Base-by-base conservation (phyloP, 2,888 invertebrate genomes). In the Myopa tessellatipennis region DNA sequence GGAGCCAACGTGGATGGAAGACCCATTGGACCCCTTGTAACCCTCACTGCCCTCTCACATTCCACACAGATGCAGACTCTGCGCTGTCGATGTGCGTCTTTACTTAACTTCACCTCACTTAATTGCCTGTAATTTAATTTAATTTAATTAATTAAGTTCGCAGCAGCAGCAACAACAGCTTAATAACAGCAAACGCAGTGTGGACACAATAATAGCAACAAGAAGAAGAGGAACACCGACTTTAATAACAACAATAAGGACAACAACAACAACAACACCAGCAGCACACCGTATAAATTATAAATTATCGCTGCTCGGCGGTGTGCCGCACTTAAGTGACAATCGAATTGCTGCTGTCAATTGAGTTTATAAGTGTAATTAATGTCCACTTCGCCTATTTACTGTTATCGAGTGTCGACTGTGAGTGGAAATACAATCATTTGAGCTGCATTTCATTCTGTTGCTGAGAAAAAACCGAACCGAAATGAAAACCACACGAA, bases 291-390 rank as follows among this genome's bases (percentile, higher is more conserved):
- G 6, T 38, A 34, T 38, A 65, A 65, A 65, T 65, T 69, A 75
- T 75, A 65, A 75, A 60, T 75, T 75, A 58, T 26, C 26, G 26
- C 75, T 65, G 40, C 16, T 26, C 75, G 60, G 69, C 69, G 69
- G 60, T 52, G 55, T 36, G 74, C 50, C 60, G 38, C 65, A 77
- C 77, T 68, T 75, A 69, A 77, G 69, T 75, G 69, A 75, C 77
- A 72, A 76, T 80, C 79, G 79, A 80, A 81, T 81, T 80, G 78
- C 74, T 75, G 71, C 74, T 78, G 68, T 80, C 78, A 81, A 83
- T 83, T 82, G 77, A 79, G 83, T 82, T 83, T 82, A 83, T 82
- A 83, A 86, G 84, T 85, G 86, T 86, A 87, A 86, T 86, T 86
- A 86, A 85, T 75, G 75, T 38, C 38, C 58, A 74, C 38, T 61